Conservation (phyloP, 1,140 invertebrate genomes). For the Anadara kagoshimensis region DNA sequence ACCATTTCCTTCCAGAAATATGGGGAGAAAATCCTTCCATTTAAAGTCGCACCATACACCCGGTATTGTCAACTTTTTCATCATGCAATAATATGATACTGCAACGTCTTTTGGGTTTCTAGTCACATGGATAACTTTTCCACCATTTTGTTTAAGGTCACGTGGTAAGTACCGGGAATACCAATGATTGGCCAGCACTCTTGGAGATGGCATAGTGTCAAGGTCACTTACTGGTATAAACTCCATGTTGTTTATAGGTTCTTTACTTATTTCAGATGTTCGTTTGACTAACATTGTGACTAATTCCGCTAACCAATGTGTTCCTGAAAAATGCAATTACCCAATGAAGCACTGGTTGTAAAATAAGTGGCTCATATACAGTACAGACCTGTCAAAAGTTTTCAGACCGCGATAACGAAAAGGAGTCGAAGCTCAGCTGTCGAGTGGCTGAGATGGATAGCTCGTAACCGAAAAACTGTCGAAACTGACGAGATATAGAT, state of each 20-base stretch:
- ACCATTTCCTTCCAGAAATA: no score
- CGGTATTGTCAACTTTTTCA: no score
- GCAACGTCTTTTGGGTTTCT: slow-evolving; percentile 58
- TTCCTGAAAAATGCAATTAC: slow-evolving; percentile 46
- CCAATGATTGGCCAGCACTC: slow-evolving; percentile 56
- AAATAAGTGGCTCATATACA: no score
- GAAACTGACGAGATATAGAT: no score
- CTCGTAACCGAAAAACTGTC: no score
- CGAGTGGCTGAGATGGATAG: no score
- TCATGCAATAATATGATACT: slow-evolving; percentile 50
- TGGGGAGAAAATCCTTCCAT: no score
- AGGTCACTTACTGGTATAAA: slow-evolving; percentile 44
- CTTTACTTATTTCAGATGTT: slow-evolving; percentile 23
- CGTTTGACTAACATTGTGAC: slow-evolving; percentile 38
- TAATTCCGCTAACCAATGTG: slow-evolving; percentile 59
- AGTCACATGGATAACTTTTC: slow-evolving; percentile 52
- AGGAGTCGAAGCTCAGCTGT: no score
- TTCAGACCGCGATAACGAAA: no score
- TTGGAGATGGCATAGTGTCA: slow-evolving; percentile 43
- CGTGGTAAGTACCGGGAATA: slow-evolving; percentile 46
- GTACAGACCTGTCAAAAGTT: no score
- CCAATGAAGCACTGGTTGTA: no score
- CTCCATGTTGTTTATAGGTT: slow-evolving; percentile 47
- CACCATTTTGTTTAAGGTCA: slow-evolving; percentile 38
- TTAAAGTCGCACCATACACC: no score